These are phyloP conservation scores for Sturmia bella DNA, from an alignment of 2,888 invertebrate genomes.

Conservation along the genomic window DNA sequence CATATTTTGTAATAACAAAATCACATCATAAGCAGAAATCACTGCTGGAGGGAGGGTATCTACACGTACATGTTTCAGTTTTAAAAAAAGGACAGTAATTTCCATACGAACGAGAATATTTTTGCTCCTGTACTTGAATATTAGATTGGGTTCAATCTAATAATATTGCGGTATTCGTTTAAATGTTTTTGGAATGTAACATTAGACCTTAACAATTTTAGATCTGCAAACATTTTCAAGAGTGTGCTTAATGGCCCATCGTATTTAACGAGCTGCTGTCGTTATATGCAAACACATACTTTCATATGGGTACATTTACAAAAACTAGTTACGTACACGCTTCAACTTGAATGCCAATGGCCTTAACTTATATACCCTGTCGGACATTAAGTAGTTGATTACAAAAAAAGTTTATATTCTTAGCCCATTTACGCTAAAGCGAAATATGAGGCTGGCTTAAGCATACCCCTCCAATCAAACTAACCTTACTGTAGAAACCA, in stretches of 20 bases:
- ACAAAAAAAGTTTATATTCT: too few species aligned
- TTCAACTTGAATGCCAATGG: slow-evolving; percentile 24
- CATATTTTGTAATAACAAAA: slow-evolving; percentile 29
- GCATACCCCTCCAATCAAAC: too few species aligned
- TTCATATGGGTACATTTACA: not conserved
- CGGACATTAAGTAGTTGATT: too few species aligned
- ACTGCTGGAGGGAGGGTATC: slow-evolving; percentile 58
- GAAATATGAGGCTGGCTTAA: too few species aligned
- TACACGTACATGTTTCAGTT: too few species aligned
- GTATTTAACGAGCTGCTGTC: slow-evolving; percentile 39
- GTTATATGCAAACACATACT: not conserved
- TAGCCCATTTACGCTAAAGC: too few species aligned
- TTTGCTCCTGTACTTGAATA: not conserved
- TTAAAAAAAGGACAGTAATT: too few species aligned
- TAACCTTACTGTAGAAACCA: too few species aligned
- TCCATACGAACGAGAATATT: not conserved
- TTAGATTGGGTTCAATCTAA: slow-evolving; percentile 38
- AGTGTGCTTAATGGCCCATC: slow-evolving; percentile 52
- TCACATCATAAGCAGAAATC: slow-evolving; percentile 55
- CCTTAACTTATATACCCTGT: too few species aligned
- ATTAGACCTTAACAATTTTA: slow-evolving; percentile 46
- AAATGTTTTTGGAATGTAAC: slow-evolving; percentile 70
- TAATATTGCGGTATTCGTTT: slow-evolving; percentile 65
- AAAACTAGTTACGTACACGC: not conserved
- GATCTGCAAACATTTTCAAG: slow-evolving; percentile 38